Evolutionary conservation across 2,888 invertebrate genomes (phyloP), one percentile per base, ranked within the genome.

Genomic region (Pasiphila rectangulata): DNA sequence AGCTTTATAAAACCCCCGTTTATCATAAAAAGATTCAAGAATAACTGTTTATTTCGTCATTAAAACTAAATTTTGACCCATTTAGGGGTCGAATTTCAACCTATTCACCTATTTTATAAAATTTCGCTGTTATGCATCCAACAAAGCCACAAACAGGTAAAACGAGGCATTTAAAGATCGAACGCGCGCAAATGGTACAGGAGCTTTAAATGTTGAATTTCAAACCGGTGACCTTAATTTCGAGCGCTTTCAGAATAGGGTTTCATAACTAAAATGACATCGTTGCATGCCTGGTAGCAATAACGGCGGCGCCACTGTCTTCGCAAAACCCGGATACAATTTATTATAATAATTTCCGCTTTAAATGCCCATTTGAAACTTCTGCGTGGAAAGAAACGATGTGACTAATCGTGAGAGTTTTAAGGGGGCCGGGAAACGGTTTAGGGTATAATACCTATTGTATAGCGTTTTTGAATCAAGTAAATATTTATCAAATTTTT

Each of bases 341-440:
- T 79, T 77, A 75, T 83, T 74, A 75, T 72, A 73, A 80, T 75
- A 76, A 78, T 79, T 72, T 73, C 70, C 74, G 66, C 66, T 72
- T 75, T 68, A 75, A 79, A 78, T 68, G 68, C 63, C 64, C 61
- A 64, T 65, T 62, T 60, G 56, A 50, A 63, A 61, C 48, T 63
- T 64, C 59, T 64, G 53, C 50, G 59, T 54, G 46, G 36, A 46
- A 38, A 51, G 49, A 50, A 51, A 35, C 48, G 48, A 49, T 45
- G 52, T 54, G 71, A 68, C 63, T 60, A 53, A 61, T 61, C 57
- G 59, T 58, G 59, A 52, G 17, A 16, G 17, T 17, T 32, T 10
- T 7, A 9, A 16, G 16, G 32, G 16, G 32, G 9, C 16, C 17
- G 17, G 17, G 2, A 5, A 30, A 30, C n/a, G n/a, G n/a, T n/a